Base-by-base conservation (phyloP, 2,888 invertebrate species). In the Myathropa florea region DNA sequence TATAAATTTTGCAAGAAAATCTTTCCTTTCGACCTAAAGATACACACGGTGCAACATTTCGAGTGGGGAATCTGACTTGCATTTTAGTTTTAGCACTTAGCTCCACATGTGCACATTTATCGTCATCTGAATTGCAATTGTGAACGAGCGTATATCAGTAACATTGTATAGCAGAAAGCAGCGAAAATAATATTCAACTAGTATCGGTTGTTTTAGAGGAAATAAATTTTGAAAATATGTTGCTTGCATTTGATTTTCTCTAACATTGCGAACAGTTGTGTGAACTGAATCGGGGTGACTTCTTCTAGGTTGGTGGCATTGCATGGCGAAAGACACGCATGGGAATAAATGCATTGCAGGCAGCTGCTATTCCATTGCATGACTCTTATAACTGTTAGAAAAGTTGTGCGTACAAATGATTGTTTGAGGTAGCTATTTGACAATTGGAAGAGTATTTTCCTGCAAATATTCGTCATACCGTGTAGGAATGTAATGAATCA, bases 101-200 rank as follows among this genome's bases (percentile, higher is more conserved):
- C 59, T 26, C 55, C 81, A 81, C 81, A 81, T 81, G 81, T 81
- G 81, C 68, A 36, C 81, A 75, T 70, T 57, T 63, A 53, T 81
- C 61, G 26, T 53, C 72, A 23, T 70, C 59, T 39, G 33, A 78
- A 64, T 36, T 14, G 63, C 59, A 71, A 28, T 64, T 46, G 24
- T 70, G 23, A 57, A 33, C 28, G 57, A 26, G 46, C 53, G 30
- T 46, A 61, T 60, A 55, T 46, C n/a, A 39, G 53, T 33, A n/a
- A 59, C 46, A 57, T 64, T 64, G 55, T 57, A 63, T 70, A 10
- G 55, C 24, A 30, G n/a, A 46, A 46, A 46, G 23, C 57, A 46
- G 3, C 26, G 24, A 14, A 53, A 46, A 68, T 68, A 60, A 28
- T 18, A 65, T 67, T 63, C 55, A 14, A 68, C 57, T 57, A 26